Percentiles rank a stretch among this genome's conserved stretches.
These are phyloP conservation scores for Sinocyclocheilus anshuiensis DNA, from an alignment of 2,113 vertebrate species.

Conservation along the genomic window DNA sequence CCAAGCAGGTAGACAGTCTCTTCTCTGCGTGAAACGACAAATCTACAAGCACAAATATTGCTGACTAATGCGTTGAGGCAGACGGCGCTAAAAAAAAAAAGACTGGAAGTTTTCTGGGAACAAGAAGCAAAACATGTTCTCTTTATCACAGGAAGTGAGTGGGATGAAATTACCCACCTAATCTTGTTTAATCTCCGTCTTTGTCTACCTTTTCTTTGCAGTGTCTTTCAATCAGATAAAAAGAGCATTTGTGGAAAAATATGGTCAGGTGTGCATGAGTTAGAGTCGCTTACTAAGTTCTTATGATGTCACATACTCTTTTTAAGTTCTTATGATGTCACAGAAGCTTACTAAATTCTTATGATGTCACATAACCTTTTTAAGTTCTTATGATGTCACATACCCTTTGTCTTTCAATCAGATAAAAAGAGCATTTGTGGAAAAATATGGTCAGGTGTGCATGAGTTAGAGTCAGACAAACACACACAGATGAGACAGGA, in stretches of 20 bases:
- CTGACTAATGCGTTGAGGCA: neutral
- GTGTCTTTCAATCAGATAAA: slow-evolving; percentile 23
- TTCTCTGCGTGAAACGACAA: neutral
- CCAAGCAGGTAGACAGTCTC: neutral
- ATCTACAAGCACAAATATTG: neutral
- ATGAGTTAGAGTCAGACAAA: slow-evolving; percentile 11
- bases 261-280: neutral
- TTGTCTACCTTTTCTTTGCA: slow-evolving; percentile 17
- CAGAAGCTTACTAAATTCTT: no score
- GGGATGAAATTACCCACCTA: neutral
- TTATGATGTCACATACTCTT: no score
- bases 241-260: slow-evolving; percentile 42
- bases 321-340: no score
- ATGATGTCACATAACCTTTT: no score
- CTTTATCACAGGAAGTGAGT: slow-evolving; percentile 28
- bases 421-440: slow-evolving; percentile 42
- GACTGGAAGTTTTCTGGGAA: neutral
- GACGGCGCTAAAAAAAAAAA: neutral
- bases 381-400: no score
- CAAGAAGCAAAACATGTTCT: neutral
- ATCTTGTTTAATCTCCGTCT: neutral
- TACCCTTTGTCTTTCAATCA: slow-evolving; percentile 24
- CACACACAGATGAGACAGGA: no score
- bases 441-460: slow-evolving; percentile 10
- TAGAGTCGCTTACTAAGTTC: neutral